Evolutionary conservation across 2,113 vertebrate genomes (phyloP).

Genomic region (Melanocharis versteri): DNA sequence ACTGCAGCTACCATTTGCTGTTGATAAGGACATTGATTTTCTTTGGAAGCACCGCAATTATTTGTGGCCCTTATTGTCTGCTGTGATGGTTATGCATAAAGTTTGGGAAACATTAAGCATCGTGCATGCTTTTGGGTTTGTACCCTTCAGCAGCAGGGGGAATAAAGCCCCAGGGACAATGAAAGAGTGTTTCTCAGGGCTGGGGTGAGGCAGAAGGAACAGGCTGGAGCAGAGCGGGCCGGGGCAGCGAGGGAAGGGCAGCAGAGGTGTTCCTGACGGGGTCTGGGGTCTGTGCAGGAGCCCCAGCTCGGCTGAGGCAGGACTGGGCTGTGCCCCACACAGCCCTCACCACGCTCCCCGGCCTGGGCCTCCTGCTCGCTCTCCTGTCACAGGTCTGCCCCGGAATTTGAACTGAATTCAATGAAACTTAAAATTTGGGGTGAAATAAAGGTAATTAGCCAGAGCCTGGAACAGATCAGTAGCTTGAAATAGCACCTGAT

Average conservation of each 20-base stretch:
- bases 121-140: neutral
- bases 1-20: slow-evolving; percentile 52
- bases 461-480: neutral
- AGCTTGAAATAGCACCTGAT: neutral
- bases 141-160: neutral
- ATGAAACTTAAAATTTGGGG: neutral
- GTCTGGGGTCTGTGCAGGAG: neutral
- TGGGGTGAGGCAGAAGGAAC: too few species aligned
- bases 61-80: neutral
- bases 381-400: neutral
- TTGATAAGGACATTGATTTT: slow-evolving; percentile 55
- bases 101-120: neutral
- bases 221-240: fast-evolving
- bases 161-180: fast-evolving
- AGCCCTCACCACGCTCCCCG: fast-evolving
- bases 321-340: fast-evolving
- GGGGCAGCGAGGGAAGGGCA: fast-evolving
- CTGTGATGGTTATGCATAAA: neutral
- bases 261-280: fast-evolving
- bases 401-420: neutral
- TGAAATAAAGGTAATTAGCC: neutral
- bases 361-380: neutral
- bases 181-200: neutral
- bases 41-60: neutral
- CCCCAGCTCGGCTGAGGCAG: fast-evolving